A percentile compares a stretch with the other conserved stretches of the same genome.
Evolutionary conservation across 2,113 vertebrate genomes (phyloP).

Genomic region (Gymnorhina tibicen): DNA sequence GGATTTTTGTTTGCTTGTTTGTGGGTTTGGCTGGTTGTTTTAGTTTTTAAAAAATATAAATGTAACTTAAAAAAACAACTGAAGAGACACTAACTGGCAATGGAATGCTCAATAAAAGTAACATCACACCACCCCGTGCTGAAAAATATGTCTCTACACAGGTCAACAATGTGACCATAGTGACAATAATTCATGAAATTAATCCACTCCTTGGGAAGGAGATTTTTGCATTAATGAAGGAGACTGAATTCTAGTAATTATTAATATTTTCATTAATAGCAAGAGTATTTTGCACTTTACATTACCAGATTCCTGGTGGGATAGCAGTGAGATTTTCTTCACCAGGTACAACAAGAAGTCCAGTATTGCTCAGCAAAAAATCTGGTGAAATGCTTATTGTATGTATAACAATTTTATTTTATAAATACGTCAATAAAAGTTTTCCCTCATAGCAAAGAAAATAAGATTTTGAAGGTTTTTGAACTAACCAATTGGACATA

Average conservation of each 20-base stretch:
- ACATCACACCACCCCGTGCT: accelerated
- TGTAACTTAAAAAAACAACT: background rate
- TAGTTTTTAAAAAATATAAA: background rate
- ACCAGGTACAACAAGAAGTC: background rate
- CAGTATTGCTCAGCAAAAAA: background rate
- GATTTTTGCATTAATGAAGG: background rate
- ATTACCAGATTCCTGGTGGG: background rate
- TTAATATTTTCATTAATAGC: background rate
- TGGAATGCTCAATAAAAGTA: background rate
- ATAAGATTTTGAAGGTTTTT: background rate
- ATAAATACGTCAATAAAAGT: background rate
- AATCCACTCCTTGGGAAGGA: background rate
- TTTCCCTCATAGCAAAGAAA: background rate
- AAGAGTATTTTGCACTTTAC: background rate
- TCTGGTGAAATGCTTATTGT: background rate
- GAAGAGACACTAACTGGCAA: background rate
- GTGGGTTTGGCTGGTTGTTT: background rate
- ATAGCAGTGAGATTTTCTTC: background rate
- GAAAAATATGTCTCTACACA: background rate
- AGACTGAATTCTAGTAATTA: background rate
- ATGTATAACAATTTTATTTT: background rate
- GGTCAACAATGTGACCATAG: background rate
- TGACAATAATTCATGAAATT: background rate
- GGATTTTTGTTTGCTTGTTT: background rate
- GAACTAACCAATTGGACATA: background rate